A percentile compares a stretch with the other conserved stretches of the same genome.
phyloP scores from a whole-genome alignment of 1,140 invertebrate species.

The Acromyrmex echinatior region DNA sequence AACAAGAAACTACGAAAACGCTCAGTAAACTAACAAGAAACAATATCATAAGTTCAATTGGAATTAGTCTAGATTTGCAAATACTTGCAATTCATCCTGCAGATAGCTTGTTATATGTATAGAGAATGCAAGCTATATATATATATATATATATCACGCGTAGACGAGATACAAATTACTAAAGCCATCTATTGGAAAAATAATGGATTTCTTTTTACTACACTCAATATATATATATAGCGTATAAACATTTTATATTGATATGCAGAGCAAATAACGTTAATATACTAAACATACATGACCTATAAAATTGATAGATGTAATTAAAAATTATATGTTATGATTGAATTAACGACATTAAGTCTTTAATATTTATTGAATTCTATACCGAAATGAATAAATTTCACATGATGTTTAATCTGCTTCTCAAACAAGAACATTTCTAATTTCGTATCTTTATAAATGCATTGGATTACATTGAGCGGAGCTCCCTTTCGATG shows the following conservation, averaged over 20 bases:
- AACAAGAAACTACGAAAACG: conserved; percentile 54
- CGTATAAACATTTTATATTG: neutral
- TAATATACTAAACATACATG: neutral
- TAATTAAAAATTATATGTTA: conserved; percentile 10
- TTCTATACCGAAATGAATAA: neutral
- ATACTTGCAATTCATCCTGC: conserved; percentile 27
- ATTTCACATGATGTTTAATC: neutral
- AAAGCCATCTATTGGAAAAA: too few relatives aligned
- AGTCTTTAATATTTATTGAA: neutral
- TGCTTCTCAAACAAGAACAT: neutral
- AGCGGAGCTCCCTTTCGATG: neutral
- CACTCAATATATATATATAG: neutral
- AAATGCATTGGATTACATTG: conserved; percentile 20
- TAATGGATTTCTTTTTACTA: too few relatives aligned
- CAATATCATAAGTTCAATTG: conserved; percentile 40
- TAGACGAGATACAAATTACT: too few relatives aligned
- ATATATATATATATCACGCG: too few relatives aligned
- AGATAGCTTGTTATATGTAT: neutral
- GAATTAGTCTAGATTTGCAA: conserved; percentile 5
- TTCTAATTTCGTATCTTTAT: conserved; percentile 8
- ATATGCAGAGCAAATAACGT: neutral
- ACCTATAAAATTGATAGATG: neutral
- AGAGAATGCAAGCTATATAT: neutral
- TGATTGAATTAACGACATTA: neutral
- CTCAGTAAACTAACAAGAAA: conserved; percentile 33